Conservation (phyloP, 2,797 vertebrate genomes). For the Perodicticus potto region DNA sequence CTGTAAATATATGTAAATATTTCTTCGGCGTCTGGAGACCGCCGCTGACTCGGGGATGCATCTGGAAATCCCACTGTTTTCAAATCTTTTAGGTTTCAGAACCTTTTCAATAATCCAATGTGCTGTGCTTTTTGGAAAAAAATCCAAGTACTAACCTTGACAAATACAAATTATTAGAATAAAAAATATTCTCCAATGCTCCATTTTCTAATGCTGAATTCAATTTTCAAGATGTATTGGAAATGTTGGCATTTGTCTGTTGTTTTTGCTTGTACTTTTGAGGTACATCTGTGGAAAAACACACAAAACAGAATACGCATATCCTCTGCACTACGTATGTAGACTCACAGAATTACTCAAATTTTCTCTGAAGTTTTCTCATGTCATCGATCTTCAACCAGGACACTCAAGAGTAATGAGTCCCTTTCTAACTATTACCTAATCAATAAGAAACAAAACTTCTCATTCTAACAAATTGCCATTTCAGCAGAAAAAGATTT, state of each 20-base stretch:
- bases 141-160: not conserved
- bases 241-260: conserved; percentile 52
- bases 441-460: conserved; percentile 87
- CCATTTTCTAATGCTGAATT: conserved; percentile 56
- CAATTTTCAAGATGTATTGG: not conserved
- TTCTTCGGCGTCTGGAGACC: not conserved
- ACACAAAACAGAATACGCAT: not conserved
- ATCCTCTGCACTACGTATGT: not conserved
- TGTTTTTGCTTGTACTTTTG: conserved; percentile 67
- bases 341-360: conserved; percentile 58
- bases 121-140: not conserved
- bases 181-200: not conserved
- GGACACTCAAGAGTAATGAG: conserved; percentile 62
- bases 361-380: conserved; percentile 68
- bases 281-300: conserved; percentile 62
- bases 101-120: not conserved
- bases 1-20: not conserved
- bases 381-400: conserved; percentile 75
- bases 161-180: conserved; percentile 27
- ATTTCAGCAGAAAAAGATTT: conserved; percentile 83
- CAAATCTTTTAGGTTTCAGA: not conserved
- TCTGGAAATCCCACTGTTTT: not conserved
- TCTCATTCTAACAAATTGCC: conserved; percentile 68
- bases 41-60: not conserved
- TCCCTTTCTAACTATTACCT: conserved; percentile 84